These are phyloP conservation scores for Scolopax mira DNA, from an alignment of 2,113 vertebrate genomes.

Conservation along the genomic window DNA sequence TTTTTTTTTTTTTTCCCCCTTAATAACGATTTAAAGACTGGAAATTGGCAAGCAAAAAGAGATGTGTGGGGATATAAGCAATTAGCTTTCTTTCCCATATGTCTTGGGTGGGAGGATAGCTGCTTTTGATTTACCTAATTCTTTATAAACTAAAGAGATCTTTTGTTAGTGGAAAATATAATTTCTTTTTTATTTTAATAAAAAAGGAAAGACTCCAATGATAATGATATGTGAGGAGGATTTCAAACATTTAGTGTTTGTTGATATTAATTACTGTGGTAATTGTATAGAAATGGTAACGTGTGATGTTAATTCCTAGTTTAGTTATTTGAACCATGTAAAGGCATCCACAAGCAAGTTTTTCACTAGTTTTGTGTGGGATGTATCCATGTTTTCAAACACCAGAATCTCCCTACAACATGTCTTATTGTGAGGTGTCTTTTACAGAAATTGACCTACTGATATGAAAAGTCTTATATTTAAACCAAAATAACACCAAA, in stretches of 20 bases:
- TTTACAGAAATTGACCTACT: not conserved
- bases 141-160: constrained; percentile 15
- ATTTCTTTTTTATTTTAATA: not conserved
- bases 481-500: not conserved
- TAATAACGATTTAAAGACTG: not conserved
- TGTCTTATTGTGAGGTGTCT: not conserved
- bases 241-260: not conserved
- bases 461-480: not conserved
- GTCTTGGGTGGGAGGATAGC: not conserved
- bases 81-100: constrained; percentile 11
- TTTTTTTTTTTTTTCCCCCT: not conserved
- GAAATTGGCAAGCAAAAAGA: not conserved
- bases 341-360: not conserved
- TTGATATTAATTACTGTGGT: constrained; percentile 7
- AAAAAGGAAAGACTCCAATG: not conserved
- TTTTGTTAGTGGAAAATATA: not conserved
- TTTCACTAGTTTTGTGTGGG: not conserved
- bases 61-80: constrained; percentile 6
- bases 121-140: constrained; percentile 26
- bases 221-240: not conserved
- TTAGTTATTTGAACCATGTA: not conserved
- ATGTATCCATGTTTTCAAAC: not conserved
- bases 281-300: not conserved
- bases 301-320: not conserved
- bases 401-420: not conserved